phyloP scores from a whole-genome alignment of 2,113 vertebrate genomes.

The Channa maculata region DNA sequence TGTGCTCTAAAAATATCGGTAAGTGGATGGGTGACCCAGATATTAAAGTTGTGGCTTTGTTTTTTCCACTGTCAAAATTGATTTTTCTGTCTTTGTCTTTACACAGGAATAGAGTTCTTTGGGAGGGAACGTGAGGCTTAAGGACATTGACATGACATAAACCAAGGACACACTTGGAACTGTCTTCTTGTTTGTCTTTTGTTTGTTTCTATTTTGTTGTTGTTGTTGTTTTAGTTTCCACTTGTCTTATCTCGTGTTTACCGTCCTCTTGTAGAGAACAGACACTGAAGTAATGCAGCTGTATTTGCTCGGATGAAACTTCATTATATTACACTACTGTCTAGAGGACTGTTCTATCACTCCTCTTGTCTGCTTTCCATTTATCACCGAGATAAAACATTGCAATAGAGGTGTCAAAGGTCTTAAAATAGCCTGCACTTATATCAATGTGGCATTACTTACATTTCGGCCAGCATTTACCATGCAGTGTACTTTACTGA shows the following conservation, averaged over 20 bases:
- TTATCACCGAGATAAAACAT: constrained; percentile 54
- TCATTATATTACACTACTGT: constrained; percentile 64
- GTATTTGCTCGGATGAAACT: constrained; percentile 52
- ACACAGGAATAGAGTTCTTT: constrained; percentile 67
- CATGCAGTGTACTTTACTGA: constrained; percentile 47
- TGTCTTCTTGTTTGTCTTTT: constrained; percentile 66
- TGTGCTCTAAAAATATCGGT: no score
- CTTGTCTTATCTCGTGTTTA: constrained; percentile 27
- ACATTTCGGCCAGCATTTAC: constrained; percentile 42
- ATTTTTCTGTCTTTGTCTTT: constrained; percentile 8
- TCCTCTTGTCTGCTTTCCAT: constrained; percentile 41
- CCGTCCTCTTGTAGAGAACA: constrained; percentile 38
- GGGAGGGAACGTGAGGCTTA: constrained; percentile 71
- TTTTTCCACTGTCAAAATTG: neutral
- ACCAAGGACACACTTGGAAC: constrained; percentile 58
- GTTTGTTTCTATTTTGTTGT: constrained; percentile 45
- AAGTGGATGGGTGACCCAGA: no score
- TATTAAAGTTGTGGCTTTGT: no score
- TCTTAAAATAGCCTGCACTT: constrained; percentile 55
- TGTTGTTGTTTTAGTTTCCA: constrained; percentile 12
- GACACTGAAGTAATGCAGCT: constrained; percentile 39
- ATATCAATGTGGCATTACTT: constrained; percentile 57
- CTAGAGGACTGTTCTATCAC: constrained; percentile 21
- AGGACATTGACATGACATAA: constrained; percentile 70
- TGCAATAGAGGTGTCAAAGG: constrained; percentile 67